Conservation (phyloP, 2,113 vertebrate species). For the Boulengeromyrus knoepffleri region DNA sequence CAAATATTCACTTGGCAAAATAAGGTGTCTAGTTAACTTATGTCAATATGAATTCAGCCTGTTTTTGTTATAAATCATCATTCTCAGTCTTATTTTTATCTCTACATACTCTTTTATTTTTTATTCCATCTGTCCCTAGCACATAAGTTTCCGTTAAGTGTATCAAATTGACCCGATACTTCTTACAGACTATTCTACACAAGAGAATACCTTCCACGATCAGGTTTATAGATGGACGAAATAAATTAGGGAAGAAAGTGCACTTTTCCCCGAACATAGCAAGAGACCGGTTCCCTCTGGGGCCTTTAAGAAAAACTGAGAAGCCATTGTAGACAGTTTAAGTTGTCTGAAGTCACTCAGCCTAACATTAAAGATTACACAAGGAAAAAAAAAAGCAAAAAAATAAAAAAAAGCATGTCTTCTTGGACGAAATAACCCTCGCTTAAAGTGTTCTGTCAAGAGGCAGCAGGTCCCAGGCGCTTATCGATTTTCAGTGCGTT, state of each 20-base stretch:
- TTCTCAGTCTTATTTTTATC: not conserved
- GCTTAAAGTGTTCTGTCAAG: not conserved
- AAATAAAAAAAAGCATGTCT: not conserved
- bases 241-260: not conserved
- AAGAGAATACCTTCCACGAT: not conserved
- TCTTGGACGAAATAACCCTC: not conserved
- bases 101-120: not conserved
- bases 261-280: not conserved
- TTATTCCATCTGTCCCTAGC: not conserved
- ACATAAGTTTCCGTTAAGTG: not conserved
- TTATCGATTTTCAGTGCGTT: not conserved
- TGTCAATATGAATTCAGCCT: not conserved
- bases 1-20: not conserved
- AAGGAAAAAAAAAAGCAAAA: not conserved
- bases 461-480: not conserved
- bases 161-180: not conserved
- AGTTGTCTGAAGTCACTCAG: not conserved
- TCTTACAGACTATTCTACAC: not conserved
- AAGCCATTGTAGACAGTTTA: constrained; percentile 1
- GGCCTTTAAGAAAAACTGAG: not conserved
- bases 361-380: not conserved
- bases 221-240: not conserved
- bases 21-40: not conserved
- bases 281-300: not conserved
- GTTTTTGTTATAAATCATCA: not conserved